phyloP scores from a whole-genome alignment of 2,797 vertebrate species.

The Sebastes elongatus region DNA sequence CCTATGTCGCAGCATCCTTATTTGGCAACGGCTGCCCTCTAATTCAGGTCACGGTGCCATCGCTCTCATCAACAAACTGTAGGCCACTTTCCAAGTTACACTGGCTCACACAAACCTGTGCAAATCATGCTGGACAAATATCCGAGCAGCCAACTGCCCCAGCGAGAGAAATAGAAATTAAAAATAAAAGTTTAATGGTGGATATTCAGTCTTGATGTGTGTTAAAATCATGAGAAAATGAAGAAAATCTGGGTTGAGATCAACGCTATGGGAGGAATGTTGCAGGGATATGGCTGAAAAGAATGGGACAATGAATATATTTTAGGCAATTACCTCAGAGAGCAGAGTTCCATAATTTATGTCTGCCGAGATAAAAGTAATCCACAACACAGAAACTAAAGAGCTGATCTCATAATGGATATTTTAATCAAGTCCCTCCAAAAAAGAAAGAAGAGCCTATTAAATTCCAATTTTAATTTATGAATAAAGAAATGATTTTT shows the following conservation, averaged over 20 bases:
- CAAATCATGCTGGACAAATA: conserved; percentile 69
- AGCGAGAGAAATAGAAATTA: conserved; percentile 36
- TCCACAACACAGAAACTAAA: conserved; percentile 84
- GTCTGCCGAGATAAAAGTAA: conserved; percentile 83
- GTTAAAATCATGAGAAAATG: conserved; percentile 43
- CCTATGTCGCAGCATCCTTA: conserved; percentile 71
- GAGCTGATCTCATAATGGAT: conserved; percentile 84
- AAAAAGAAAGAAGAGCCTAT: conserved; percentile 79
- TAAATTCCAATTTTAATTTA: conserved; percentile 84
- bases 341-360: conserved; percentile 82
- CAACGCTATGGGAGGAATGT: conserved; percentile 70
- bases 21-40: conserved; percentile 67
- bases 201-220: not conserved
- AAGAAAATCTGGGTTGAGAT: conserved; percentile 64
- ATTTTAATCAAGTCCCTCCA: conserved; percentile 82
- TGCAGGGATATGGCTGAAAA: conserved; percentile 67
- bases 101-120: conserved; percentile 70
- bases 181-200: conserved; percentile 32
- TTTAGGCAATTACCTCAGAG: conserved; percentile 83
- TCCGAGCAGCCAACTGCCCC: conserved; percentile 46
- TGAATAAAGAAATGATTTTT: conserved; percentile 79
- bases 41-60: conserved; percentile 68
- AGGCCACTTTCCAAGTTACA: conserved; percentile 73
- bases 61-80: conserved; percentile 70
- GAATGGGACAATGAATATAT: conserved; percentile 80